Evolutionary conservation across 2,888 invertebrate species (phyloP).

Genomic region (Thera obeliscata): DNA sequence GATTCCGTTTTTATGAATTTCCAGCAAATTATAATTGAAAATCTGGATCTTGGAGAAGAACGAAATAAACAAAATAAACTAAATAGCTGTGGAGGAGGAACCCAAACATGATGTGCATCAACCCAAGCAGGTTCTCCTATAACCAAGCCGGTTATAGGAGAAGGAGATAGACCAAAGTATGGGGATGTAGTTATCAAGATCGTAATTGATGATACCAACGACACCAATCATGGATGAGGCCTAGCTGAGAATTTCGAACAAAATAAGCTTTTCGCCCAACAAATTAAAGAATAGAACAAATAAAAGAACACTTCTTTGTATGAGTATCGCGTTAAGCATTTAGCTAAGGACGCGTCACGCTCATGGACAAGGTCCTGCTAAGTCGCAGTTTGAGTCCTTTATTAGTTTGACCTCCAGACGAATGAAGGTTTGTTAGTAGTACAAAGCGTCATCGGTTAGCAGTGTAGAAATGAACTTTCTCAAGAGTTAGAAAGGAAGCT

Average conservation of each 20-base stretch:
- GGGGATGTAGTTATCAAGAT: conserved; percentile 2
- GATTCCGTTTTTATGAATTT: no score
- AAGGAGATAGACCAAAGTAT: no score
- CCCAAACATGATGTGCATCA: no score
- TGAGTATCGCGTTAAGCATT: background rate
- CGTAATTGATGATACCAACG: background rate
- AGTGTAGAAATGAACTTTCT: conserved; percentile 6
- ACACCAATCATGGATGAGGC: background rate
- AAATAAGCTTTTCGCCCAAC: background rate
- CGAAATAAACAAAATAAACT: no score
- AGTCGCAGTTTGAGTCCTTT: conserved; percentile 26
- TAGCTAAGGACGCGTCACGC: conserved; percentile 18
- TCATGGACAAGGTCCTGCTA: conserved; percentile 25
- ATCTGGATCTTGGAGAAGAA: no score
- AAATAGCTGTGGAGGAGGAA: no score
- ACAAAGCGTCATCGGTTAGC: conserved; percentile 1
- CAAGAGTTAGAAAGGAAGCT: background rate
- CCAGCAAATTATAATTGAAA: no score
- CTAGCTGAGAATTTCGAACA: no score
- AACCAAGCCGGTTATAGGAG: no score
- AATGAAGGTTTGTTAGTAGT: conserved; percentile 24
- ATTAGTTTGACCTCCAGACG: conserved; percentile 31
- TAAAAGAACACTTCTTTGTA: conserved; percentile 19
- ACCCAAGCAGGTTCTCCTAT: no score
- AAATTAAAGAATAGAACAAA: background rate